A percentile compares a stretch with the other conserved stretches of the same genome.
Conservation (phyloP, 2,797 vertebrate species). For the Bradypus variegatus region DNA sequence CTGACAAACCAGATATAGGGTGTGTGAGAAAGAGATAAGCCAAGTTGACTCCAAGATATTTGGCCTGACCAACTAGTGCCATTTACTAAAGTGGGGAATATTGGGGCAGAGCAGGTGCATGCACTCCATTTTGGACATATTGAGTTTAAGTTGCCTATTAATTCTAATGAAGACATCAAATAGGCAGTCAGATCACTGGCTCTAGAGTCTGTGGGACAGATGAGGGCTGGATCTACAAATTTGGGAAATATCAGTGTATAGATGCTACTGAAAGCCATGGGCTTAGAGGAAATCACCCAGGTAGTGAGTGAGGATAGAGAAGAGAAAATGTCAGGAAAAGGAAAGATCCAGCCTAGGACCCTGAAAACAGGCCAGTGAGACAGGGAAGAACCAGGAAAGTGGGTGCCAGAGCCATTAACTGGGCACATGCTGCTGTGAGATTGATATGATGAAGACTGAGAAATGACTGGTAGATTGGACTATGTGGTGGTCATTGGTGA, state of each 20-base stretch:
- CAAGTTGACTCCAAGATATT: not conserved
- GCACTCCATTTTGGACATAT: not conserved
- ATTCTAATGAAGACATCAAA: not conserved
- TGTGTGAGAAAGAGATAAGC: not conserved
- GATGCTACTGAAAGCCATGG: not conserved
- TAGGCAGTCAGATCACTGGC: not conserved
- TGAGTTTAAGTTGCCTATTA: not conserved
- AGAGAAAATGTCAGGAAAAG: not conserved
- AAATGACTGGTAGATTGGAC: not conserved
- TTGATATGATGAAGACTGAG: not conserved
- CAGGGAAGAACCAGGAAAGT: not conserved
- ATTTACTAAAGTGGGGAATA: not conserved
- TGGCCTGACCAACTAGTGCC: not conserved
- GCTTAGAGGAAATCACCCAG: not conserved
- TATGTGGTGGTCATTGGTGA: not conserved
- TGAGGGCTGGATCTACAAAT: not conserved
- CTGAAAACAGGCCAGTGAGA: not conserved
- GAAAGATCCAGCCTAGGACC: not conserved
- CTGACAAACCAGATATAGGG: not conserved
- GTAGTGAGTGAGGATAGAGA: not conserved
- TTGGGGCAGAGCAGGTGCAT: not conserved
- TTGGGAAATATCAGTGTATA: not conserved
- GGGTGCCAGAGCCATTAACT: not conserved
- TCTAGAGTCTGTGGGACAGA: not conserved
- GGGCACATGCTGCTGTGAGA: not conserved